These are phyloP conservation scores for Camelus bactrianus DNA, from an alignment of 2,113 vertebrate genomes.

Conservation along the genomic window DNA sequence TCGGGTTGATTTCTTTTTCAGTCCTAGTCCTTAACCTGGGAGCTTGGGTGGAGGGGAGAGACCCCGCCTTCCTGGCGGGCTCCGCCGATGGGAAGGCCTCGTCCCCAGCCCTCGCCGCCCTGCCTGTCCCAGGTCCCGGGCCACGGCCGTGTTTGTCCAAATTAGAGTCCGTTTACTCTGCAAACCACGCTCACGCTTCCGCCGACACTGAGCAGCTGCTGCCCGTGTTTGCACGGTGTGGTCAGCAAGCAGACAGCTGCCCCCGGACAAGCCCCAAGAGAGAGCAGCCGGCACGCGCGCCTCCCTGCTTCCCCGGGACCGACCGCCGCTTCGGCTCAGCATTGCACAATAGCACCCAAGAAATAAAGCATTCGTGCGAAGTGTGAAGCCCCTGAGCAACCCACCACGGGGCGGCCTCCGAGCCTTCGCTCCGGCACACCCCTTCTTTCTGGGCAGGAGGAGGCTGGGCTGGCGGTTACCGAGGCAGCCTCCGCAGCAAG, in stretches of 20 bases:
- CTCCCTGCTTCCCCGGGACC: constrained; percentile 69
- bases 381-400: not conserved
- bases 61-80: not conserved
- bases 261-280: constrained; percentile 78
- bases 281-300: constrained; percentile 65
- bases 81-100: constrained; percentile 26
- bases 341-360: not conserved
- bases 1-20: not conserved
- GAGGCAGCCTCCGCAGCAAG: not conserved
- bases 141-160: constrained; percentile 88
- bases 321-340: not conserved
- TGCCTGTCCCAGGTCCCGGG: constrained; percentile 82
- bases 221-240: constrained; percentile 87
- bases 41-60: not conserved
- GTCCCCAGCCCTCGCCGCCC: constrained; percentile 79
- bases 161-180: constrained; percentile 89
- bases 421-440: not conserved
- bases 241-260: constrained; percentile 86
- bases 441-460: not conserved
- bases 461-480: not conserved
- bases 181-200: constrained; percentile 84
- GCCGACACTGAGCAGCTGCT: constrained; percentile 87
- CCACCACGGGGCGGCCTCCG: rapidly evolving
- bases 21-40: not conserved
- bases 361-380: not conserved